phyloP scores from a whole-genome alignment of 1,140 invertebrate genomes.

The Nephila pilipes region DNA sequence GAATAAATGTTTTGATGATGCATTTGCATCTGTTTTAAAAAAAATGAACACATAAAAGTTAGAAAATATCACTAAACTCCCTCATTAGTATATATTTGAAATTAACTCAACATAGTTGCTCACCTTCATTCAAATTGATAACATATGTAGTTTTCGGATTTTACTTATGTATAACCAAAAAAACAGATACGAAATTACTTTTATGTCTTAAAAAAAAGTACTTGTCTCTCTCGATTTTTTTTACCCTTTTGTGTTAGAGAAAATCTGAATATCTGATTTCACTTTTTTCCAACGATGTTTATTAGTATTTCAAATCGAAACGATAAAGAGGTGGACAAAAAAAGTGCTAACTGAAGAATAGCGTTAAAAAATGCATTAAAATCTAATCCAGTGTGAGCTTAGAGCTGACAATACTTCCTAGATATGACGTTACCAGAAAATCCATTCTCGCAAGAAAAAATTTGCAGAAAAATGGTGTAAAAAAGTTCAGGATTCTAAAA shows the following conservation, averaged over 20 bases:
- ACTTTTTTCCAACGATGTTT: neutral
- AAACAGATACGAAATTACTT: neutral
- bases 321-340: neutral
- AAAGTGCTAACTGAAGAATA: neutral
- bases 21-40: too few relatives aligned
- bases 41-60: too few relatives aligned
- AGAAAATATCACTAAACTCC: too few relatives aligned
- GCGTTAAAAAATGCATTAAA: neutral
- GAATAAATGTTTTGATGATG: too few relatives aligned
- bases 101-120: too few relatives aligned
- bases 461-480: neutral
- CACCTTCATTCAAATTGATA: too few relatives aligned
- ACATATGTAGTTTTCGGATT: neutral
- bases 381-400: slow-evolving; percentile 37
- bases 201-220: neutral
- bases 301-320: neutral
- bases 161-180: neutral
- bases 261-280: neutral
- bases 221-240: neutral
- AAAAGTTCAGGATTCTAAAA: neutral
- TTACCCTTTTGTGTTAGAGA: neutral
- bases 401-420: neutral
- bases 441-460: neutral
- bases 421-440: neutral
- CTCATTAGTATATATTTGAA: too few relatives aligned